Evolutionary conservation across 2,113 vertebrate genomes (phyloP).

Genomic region (Carettochelys insculpta): DNA sequence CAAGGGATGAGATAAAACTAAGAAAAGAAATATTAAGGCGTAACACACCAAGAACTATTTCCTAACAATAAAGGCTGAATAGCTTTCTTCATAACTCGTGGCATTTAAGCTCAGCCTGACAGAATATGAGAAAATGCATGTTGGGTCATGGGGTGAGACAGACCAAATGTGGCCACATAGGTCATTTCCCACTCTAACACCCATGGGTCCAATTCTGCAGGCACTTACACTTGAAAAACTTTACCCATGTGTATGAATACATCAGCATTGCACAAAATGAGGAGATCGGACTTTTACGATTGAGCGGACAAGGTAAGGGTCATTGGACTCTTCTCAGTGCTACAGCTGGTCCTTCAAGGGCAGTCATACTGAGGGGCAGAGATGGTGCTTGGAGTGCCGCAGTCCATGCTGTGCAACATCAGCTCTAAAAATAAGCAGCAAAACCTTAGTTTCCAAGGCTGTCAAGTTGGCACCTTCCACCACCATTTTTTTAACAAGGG

Average conservation of each 20-base stretch:
- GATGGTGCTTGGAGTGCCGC: background rate
- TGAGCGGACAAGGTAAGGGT: fast-evolving
- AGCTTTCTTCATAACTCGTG: background rate
- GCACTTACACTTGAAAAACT: background rate
- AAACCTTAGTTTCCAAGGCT: background rate
- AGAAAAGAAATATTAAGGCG: background rate
- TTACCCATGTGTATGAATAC: no score
- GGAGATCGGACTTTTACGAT: fast-evolving
- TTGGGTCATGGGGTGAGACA: conserved; percentile 28
- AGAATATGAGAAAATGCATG: background rate
- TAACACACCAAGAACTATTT: background rate
- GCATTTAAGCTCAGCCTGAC: background rate
- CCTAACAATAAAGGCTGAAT: background rate
- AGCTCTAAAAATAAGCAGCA: background rate
- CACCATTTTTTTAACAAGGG: background rate
- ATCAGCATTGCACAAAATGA: background rate
- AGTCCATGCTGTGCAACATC: fast-evolving
- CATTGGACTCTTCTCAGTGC: fast-evolving
- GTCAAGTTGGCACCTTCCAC: background rate
- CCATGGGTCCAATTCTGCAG: background rate
- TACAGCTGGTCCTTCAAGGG: background rate
- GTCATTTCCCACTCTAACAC: background rate
- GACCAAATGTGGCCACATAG: background rate
- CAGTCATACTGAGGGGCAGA: background rate
- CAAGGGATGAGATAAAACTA: conserved; percentile 45